A percentile compares a stretch with the other conserved stretches of the same genome.
These are phyloP conservation scores for Temnothorax rugatulus DNA, from an alignment of 2,888 invertebrate genomes.

Conservation along the genomic window DNA sequence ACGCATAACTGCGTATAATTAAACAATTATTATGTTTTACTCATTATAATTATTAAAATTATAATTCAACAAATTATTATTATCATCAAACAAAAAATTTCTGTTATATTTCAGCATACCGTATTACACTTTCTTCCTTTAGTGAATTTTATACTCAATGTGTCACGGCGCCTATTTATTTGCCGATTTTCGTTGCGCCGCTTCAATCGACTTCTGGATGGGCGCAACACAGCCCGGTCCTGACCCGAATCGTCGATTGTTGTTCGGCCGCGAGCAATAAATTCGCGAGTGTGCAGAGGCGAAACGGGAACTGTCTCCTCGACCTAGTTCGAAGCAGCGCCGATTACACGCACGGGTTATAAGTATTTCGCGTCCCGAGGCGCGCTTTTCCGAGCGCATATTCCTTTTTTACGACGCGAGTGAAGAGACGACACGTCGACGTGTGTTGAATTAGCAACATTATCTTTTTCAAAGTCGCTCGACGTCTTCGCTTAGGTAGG, in stretches of 20 bases:
- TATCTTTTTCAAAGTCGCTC: conserved; percentile 9
- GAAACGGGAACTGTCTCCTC: conserved; percentile 71
- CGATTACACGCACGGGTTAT: conserved; percentile 73
- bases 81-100: not conserved
- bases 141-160: not conserved
- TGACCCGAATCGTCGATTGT: conserved; percentile 78
- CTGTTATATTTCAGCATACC: not conserved
- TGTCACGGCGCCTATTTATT: conserved; percentile 9
- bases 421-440: not conserved
- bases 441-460: not conserved
- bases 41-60: conserved; percentile 8
- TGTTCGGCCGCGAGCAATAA: conserved; percentile 77
- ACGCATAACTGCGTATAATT: not conserved
- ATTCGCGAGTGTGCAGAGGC: conserved; percentile 62
- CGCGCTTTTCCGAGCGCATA: conserved; percentile 27
- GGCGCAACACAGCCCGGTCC: conserved; percentile 59
- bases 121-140: not conserved
- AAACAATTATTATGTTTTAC: not conserved
- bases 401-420: not conserved
- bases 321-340: conserved; percentile 71
- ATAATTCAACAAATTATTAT: not conserved
- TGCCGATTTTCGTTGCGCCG: conserved; percentile 30
- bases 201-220: conserved; percentile 62
- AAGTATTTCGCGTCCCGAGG: conserved; percentile 57
- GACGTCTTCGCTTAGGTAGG: conserved; percentile 4